Percentiles rank a stretch among this genome's conserved stretches.
Evolutionary conservation across 1,140 invertebrate species (phyloP).

Genomic region (Bicyclus anynana): DNA sequence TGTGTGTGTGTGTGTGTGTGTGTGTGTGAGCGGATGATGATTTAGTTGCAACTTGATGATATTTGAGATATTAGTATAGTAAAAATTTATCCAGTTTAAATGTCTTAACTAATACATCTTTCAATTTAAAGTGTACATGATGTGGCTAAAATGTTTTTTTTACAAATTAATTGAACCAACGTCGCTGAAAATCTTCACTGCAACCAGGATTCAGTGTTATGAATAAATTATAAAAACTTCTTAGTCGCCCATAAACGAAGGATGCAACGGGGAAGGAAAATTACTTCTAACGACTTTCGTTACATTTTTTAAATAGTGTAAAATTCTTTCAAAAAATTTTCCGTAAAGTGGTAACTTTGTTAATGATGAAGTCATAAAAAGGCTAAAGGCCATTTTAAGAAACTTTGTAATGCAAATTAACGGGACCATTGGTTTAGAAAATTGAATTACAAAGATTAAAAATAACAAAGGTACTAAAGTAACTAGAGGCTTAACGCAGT

Average conservation of each 20-base stretch:
- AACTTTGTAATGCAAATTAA: not conserved
- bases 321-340: too few relatives aligned
- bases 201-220: not conserved
- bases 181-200: not conserved
- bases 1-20: too few relatives aligned
- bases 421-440: not conserved
- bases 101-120: too few relatives aligned
- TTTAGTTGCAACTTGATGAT: too few relatives aligned
- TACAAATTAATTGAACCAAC: not conserved
- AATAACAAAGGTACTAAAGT: too few relatives aligned
- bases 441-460: not conserved
- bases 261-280: not conserved
- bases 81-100: too few relatives aligned
- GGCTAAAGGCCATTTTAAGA: not conserved
- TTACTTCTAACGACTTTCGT: not conserved
- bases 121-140: too few relatives aligned
- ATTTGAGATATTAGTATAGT: too few relatives aligned
- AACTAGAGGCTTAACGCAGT: too few relatives aligned
- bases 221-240: not conserved
- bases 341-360: not conserved
- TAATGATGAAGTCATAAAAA: not conserved
- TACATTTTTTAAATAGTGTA: too few relatives aligned
- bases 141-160: too few relatives aligned
- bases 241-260: not conserved
- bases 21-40: too few relatives aligned